These are phyloP conservation scores for Apis dorsata DNA, from an alignment of 1,140 invertebrate genomes.

Conservation along the genomic window DNA sequence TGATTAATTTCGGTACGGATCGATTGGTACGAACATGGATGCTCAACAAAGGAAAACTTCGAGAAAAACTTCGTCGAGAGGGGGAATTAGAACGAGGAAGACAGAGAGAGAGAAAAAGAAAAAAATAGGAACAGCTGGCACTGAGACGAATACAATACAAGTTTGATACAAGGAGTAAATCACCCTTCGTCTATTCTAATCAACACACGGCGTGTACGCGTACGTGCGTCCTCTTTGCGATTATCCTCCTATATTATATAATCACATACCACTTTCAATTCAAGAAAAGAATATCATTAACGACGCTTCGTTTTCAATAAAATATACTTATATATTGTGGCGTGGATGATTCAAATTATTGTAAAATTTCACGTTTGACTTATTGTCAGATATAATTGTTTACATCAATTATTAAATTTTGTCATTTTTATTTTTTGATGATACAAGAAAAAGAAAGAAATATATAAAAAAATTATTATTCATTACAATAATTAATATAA, in stretches of 20 bases:
- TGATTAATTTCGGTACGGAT: slow-evolving; percentile 69
- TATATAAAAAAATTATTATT: no score
- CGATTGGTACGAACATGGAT: slow-evolving; percentile 48
- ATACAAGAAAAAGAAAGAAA: no score
- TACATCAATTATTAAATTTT: neutral
- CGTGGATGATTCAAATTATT: no score
- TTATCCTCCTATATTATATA: slow-evolving; percentile 49
- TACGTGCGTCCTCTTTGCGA: slow-evolving; percentile 22
- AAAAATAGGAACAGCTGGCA: slow-evolving; percentile 65
- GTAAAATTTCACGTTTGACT: neutral
- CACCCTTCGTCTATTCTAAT: slow-evolving; percentile 17
- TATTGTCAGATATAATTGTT: neutral
- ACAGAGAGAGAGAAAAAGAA: slow-evolving; percentile 39
- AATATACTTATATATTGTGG: no score
- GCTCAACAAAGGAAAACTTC: slow-evolving; percentile 55
- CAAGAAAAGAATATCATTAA: slow-evolving; percentile 35
- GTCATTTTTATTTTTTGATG: no score
- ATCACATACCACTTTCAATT: slow-evolving; percentile 38
- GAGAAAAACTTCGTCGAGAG: slow-evolving; percentile 15
- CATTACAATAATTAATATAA: no score
- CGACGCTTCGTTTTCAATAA: neutral
- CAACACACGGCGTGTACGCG: slow-evolving; percentile 31
- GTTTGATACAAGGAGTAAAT: slow-evolving; percentile 34
- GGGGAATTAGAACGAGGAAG: neutral
- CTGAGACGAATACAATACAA: slow-evolving; percentile 52